These are phyloP conservation scores for Euura saliciscinereae DNA, from an alignment of 1,140 invertebrate species.

Conservation along the genomic window DNA sequence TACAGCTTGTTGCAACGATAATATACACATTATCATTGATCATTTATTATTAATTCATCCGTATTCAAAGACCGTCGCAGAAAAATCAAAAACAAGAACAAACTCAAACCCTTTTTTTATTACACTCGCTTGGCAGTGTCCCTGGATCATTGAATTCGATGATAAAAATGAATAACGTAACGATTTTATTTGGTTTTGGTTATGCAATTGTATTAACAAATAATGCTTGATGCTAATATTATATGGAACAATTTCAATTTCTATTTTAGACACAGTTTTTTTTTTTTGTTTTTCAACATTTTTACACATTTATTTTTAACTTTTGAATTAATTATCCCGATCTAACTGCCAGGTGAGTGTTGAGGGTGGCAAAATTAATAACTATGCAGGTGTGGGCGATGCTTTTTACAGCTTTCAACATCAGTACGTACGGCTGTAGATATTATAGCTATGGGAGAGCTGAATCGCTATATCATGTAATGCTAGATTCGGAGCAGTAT, in stretches of 20 bases:
- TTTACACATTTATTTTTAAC: not conserved
- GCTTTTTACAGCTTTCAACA: conserved; percentile 46
- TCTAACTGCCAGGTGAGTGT: conserved; percentile 41
- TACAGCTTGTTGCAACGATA: not conserved
- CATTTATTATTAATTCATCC: too few species aligned
- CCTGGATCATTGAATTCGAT: not conserved
- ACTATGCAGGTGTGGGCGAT: conserved; percentile 48
- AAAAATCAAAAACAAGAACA: too few species aligned
- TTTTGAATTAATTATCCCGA: conserved; percentile 12
- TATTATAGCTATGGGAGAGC: too few species aligned
- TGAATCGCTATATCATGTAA: too few species aligned
- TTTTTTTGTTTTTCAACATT: not conserved
- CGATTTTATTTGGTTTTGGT: not conserved
- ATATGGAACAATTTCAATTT: too few species aligned
- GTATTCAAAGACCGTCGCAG: too few species aligned
- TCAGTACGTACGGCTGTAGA: not conserved
- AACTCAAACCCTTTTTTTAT: not conserved
- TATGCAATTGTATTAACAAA: too few species aligned
- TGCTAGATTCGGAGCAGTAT: too few species aligned
- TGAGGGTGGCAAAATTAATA: conserved; percentile 44
- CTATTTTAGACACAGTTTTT: conserved; percentile 6
- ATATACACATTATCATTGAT: too few species aligned
- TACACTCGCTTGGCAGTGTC: conserved; percentile 46
- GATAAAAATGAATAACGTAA: not conserved
- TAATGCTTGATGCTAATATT: too few species aligned